phyloP scores from a whole-genome alignment of 1,140 invertebrate genomes.

The Scaptomyza pallida region DNA sequence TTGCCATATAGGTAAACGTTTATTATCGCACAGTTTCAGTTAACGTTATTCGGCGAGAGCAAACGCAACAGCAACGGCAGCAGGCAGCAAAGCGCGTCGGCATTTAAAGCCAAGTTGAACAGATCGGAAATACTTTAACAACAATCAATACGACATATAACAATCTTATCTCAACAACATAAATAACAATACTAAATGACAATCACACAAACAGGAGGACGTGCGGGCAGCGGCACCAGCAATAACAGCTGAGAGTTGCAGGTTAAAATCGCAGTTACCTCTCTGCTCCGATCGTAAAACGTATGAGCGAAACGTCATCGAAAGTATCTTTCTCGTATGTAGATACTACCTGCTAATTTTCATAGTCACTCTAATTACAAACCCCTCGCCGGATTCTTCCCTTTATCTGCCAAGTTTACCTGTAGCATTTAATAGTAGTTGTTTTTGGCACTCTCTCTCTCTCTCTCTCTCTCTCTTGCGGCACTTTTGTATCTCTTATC shows the following conservation, averaged over 20 bases:
- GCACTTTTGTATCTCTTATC: slow-evolving; percentile 31
- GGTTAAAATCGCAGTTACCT: slow-evolving; percentile 27
- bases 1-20: neutral
- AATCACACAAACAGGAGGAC: slow-evolving; percentile 1
- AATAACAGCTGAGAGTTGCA: slow-evolving; percentile 32
- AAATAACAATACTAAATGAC: slow-evolving; percentile 57
- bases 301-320: slow-evolving; percentile 12
- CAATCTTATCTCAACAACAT: slow-evolving; percentile 61
- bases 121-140: slow-evolving; percentile 55
- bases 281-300: slow-evolving; percentile 55
- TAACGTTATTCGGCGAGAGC: slow-evolving; percentile 55
- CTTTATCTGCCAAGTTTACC: slow-evolving; percentile 10
- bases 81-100: slow-evolving; percentile 12
- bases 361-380: slow-evolving; percentile 65
- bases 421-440: slow-evolving; percentile 13
- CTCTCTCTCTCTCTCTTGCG: neutral
- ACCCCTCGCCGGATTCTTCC: neutral
- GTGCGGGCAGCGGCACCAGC: slow-evolving; percentile 8
- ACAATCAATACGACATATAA: slow-evolving; percentile 33
- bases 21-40: slow-evolving; percentile 68
- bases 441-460: neutral
- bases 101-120: slow-evolving; percentile 36
- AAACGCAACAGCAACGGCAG: neutral
- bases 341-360: slow-evolving; percentile 59
- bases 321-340: slow-evolving; percentile 33